Base-by-base conservation (phyloP, 64 coral and sea anemone genomes). In the Hydrozoanthus tunicans region DNA sequence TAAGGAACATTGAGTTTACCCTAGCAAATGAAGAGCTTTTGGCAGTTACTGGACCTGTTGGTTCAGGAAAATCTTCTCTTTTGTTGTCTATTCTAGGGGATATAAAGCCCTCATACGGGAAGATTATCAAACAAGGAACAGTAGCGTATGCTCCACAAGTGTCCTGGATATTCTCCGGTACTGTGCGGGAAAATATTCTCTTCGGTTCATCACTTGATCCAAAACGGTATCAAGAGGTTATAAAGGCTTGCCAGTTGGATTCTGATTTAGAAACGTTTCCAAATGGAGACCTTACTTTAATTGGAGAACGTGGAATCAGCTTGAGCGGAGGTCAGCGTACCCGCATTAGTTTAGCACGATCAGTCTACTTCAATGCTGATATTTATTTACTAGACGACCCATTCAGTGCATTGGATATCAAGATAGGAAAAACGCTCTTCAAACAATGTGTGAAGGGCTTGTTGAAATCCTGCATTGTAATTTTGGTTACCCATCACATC, bases 121-220 rank as follows among this genome's bases (percentile, higher is more conserved):
- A 56, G 9, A 90, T 93, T 65, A 64, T 26, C 6, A 85, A 90
- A 76, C 11, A 75, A 6, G 86, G 92, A 17, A 74, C 25, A 27
- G 24, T 83, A 32, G 66, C 64, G 3, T 93, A 56, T 58, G 78
- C 10, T 56, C 65, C 78, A 43, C 92, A 90, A 58, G 62, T 58
- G 12, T 58, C 92, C 7, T 93, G 92, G 92, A 76, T 93, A 90
- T 93, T 93, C 56, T 90, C 92, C 13, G 92, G 92, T 59, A 93
- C 86, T 82, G 8, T 93, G 62, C 86, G 92, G n/a, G 86, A 93
- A 71, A 93, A 93, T 51, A 82, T 93, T 9, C 66, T 93, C 13
- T 93, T 93, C 26, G 92, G 92, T 5, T 71, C 62, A 54, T 78
- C 86, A 10, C 82, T 82, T 58, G 54, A 81, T 17, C 7, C 80